Evolutionary conservation across 2,888 invertebrate genomes (phyloP).

Genomic region (Leptinotarsa peninsularis): DNA sequence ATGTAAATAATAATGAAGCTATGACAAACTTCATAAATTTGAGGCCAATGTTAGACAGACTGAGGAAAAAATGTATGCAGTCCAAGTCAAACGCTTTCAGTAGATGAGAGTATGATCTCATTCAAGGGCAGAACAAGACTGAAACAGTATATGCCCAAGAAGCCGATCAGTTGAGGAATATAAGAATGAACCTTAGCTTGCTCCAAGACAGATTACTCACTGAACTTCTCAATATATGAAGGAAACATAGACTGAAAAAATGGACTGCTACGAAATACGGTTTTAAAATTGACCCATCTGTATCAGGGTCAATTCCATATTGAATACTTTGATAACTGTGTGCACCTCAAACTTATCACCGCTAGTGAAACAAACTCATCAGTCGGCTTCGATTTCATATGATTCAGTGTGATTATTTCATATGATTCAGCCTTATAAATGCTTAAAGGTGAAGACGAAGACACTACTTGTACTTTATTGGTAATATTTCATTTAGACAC

Average conservation of each 20-base stretch:
- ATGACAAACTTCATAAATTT: too few species aligned
- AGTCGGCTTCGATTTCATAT: conserved; percentile 6
- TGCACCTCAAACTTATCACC: too few species aligned
- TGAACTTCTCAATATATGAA: background rate
- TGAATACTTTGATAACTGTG: too few species aligned
- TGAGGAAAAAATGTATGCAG: too few species aligned
- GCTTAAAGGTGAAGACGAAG: conserved; percentile 12
- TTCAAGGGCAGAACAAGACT: conserved; percentile 43
- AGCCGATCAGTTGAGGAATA: conserved; percentile 56
- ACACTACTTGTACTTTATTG: conserved; percentile 23
- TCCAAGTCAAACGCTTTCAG: background rate
- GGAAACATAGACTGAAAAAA: background rate
- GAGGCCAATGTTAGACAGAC: too few species aligned
- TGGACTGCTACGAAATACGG: too few species aligned
- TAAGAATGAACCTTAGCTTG: conserved; percentile 47
- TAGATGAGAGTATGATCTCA: conserved; percentile 47
- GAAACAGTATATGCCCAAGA: conserved; percentile 55
- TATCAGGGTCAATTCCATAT: too few species aligned
- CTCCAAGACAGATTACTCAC: background rate
- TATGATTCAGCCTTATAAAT: conserved; percentile 8
- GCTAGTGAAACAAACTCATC: background rate
- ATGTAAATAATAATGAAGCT: too few species aligned
- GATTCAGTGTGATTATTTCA: background rate
- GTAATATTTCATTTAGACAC: conserved; percentile 25
- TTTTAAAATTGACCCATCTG: too few species aligned